A percentile compares a stretch with the other conserved stretches of the same genome.
Conservation (phyloP, 1,140 invertebrate species). For the Spodoptera litura region DNA sequence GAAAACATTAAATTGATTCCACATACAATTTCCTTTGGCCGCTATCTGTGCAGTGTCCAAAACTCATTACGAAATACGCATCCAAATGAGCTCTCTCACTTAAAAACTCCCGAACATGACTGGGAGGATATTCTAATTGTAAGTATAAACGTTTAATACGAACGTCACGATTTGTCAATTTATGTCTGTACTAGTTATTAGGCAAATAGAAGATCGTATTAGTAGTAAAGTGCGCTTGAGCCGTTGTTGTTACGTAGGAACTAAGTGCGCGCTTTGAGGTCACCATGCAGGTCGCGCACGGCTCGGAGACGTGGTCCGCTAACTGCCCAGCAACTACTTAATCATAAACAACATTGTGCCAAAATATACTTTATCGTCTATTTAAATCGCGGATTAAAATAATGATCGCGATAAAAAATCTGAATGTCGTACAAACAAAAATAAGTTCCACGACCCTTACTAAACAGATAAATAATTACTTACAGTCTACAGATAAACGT, state of each 20-base stretch:
- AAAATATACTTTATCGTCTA: conserved; percentile 1
- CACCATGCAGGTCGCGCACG: conserved; percentile 62
- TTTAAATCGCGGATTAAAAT: conserved; percentile 29
- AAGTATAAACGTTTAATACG: conserved; percentile 7
- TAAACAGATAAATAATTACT: conserved; percentile 33
- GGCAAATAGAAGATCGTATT: conserved; percentile 20
- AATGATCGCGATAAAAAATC: conserved; percentile 32
- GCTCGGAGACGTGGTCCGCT: conserved; percentile 60
- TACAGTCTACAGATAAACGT: neutral
- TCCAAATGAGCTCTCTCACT: neutral
- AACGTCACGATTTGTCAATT: conserved; percentile 5
- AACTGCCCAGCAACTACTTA: conserved; percentile 25
- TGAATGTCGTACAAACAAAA: conserved; percentile 10
- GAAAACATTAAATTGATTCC: conserved; percentile 44
- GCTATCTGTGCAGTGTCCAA: neutral
- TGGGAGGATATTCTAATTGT: conserved; percentile 30
- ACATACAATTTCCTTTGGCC: conserved; percentile 19
- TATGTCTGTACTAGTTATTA: conserved; percentile 1
- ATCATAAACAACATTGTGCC: conserved; percentile 21
- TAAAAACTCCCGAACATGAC: conserved; percentile 8
- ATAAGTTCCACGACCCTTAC: conserved; percentile 19
- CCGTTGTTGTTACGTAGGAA: conserved; percentile 60
- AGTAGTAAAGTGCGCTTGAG: conserved; percentile 1
- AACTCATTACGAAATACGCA: conserved; percentile 33
- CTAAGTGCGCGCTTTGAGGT: conserved; percentile 59